Base-by-base conservation (phyloP, 2,113 vertebrate species). In the Lycaon pictus region DNA sequence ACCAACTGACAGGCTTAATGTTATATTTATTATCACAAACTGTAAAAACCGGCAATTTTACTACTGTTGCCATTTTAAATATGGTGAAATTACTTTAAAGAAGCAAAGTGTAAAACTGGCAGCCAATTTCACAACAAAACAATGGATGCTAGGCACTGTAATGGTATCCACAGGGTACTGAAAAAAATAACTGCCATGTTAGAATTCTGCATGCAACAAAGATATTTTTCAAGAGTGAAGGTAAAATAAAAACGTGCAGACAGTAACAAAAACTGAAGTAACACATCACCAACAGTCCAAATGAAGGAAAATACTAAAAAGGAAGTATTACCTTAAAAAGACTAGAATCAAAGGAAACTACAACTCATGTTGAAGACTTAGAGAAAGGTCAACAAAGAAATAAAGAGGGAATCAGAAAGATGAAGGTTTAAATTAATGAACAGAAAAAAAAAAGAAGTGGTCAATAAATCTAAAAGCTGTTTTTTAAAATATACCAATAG, bases 231-330 rank as follows among this genome's bases (percentile, higher is more conserved):
- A 74, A n/a, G 32, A 95, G 65, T 65, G n/a, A 95, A 95, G 19
- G 84, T 76, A 76, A 95, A 90, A 67, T 83, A 83, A 67, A 90
- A 89, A 76, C 15, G 56, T 10, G 5, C 1, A 55, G 48, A 76
- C 32, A 95, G 13, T 43, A 89, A 95, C n/a, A 76, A 95, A 63
- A 76, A 35, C n/a, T 56, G 56, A 93, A 25, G 20, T 79, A 79
- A 82, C 29, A 80, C 62, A 71, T 51, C 53, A 60, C 53, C 51
- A 88, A 74, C 35, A 88, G 62, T 51, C 20, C 71, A 93, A 77
- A 43, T 65, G 37, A 93, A 77, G 55, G n/a, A 67, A 79, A 67
- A 87, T 48, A 87, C 60, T 79, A 67, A 67, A 43, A 43, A 43
- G 43, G 43, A 43, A 43, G 5, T 43, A 43, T 43, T 43, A 43